Conservation (phyloP, 2,797 vertebrate genomes). For the Nannoperca obscura region DNA sequence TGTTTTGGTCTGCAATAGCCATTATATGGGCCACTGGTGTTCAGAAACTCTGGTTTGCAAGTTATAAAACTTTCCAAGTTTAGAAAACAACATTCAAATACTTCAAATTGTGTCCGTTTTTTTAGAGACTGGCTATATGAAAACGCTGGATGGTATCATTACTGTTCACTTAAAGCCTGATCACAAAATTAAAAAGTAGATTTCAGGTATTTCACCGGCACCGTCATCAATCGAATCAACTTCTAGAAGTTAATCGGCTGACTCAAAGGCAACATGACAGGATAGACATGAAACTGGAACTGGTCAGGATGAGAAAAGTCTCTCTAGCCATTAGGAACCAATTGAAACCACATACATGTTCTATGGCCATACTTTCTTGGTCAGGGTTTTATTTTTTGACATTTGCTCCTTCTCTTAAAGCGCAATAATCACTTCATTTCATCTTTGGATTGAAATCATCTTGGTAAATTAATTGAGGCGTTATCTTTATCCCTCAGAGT, state of each 20-base stretch:
- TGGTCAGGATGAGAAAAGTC: not conserved
- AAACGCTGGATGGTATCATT: not conserved
- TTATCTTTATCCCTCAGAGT: conserved; percentile 25
- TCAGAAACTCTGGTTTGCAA: not conserved
- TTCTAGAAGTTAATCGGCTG: not conserved
- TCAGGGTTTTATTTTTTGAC: not conserved
- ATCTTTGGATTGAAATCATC: conserved; percentile 17
- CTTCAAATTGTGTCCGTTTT: not conserved
- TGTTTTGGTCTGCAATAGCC: not conserved
- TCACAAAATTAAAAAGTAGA: not conserved
- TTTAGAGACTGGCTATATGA: not conserved
- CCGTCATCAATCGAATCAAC: not conserved
- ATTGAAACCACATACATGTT: not conserved
- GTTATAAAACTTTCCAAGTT: not conserved
- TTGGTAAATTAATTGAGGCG: conserved; percentile 18
- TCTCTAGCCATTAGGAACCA: not conserved
- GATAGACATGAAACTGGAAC: not conserved
- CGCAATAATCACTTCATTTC: not conserved
- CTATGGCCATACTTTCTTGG: not conserved
- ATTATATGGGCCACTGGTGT: not conserved
- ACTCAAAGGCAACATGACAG: not conserved
- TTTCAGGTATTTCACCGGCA: not conserved
- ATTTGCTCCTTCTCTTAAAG: conserved; percentile 6
- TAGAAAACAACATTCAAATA: not conserved
- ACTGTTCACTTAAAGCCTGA: not conserved